Evolutionary conservation across 2,113 vertebrate genomes (phyloP), one percentile per base, ranked within the genome.

Genomic region (Tyrannus savana): DNA sequence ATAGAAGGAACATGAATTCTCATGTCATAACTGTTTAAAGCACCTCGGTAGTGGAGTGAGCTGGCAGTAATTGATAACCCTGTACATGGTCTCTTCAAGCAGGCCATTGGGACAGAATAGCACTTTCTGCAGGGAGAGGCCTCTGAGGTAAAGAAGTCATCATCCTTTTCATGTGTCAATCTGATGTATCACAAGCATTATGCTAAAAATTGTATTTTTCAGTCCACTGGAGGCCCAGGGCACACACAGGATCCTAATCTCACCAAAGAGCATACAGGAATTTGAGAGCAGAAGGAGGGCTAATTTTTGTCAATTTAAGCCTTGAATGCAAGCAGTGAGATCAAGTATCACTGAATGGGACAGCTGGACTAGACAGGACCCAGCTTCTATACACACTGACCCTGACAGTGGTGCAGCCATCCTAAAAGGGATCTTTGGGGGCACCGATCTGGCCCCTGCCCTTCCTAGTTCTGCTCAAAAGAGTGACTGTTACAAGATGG

Each of bases 331-430:
- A 58, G 84, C 56, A 11, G 28, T 27, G 80, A 80, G 80, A 76
- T 80, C 16, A 19, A 35, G 27, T 59, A 10, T 53, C 60, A 2
- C 28, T 25, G 71, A 67, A 27, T 47, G 10, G 44, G 1, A 1
- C 59, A 53, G 53, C 53, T 66, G 67, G 52, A 33, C 41, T 7
- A 14, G n/a, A 12, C 30, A 39, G 53, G 27, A 41, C 9, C 4
- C 80, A 58, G 46, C 9, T 3, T 59, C n/a, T 0, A 0, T 27
- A 9, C 2, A 3, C n/a, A 5, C 25, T 19, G 68, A 87, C 3
- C 25, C 37, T 39, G 31, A 50, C 71, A 19, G 66, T 17, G 60
- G 14, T 2, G 3, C 59, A 87, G 47, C 47, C 10, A 1, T 28
- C 28, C 59, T 35, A 19, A 63, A 35, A 58, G 47, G 44, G 33